Conservation (phyloP, 2,113 vertebrate genomes). For the Corydoras maculifer region DNA sequence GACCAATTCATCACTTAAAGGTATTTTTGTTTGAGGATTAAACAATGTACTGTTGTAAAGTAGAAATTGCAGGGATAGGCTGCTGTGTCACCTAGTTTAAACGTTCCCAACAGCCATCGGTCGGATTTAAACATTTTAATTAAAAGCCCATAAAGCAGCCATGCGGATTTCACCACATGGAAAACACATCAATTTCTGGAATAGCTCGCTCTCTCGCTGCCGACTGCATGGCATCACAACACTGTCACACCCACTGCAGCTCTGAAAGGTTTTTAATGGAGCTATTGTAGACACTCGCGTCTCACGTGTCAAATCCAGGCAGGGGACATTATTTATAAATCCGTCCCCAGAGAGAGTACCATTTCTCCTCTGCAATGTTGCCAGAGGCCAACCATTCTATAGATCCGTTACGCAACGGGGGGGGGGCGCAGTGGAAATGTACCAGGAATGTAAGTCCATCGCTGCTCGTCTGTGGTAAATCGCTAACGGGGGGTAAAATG, state of each 20-base stretch:
- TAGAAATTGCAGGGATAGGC: too few species aligned
- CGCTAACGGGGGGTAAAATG: background rate
- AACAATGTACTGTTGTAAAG: too few species aligned
- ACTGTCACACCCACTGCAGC: background rate
- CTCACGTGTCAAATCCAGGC: constrained; percentile 8
- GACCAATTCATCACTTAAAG: too few species aligned
- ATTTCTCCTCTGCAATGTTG: constrained; percentile 13
- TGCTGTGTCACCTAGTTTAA: too few species aligned
- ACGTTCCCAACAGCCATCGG: too few species aligned
- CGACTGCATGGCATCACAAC: constrained; percentile 3
- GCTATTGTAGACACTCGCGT: background rate
- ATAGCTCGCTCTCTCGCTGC: background rate
- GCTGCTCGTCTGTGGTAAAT: background rate
- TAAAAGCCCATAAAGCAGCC: background rate
- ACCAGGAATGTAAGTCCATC: constrained; percentile 8
- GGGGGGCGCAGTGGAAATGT: constrained; percentile 12
- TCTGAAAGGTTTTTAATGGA: background rate
- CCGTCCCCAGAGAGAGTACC: constrained; percentile 11
- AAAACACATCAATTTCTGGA: constrained; percentile 1
- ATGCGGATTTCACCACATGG: background rate
- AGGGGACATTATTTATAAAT: constrained; percentile 36
- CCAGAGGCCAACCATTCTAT: constrained; percentile 15
- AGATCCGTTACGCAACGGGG: constrained; percentile 31
- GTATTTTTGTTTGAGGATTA: too few species aligned
- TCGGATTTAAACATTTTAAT: background rate